Evolutionary conservation across 2,113 vertebrate species (phyloP).

Genomic region (Hippoglossus stenolepis): DNA sequence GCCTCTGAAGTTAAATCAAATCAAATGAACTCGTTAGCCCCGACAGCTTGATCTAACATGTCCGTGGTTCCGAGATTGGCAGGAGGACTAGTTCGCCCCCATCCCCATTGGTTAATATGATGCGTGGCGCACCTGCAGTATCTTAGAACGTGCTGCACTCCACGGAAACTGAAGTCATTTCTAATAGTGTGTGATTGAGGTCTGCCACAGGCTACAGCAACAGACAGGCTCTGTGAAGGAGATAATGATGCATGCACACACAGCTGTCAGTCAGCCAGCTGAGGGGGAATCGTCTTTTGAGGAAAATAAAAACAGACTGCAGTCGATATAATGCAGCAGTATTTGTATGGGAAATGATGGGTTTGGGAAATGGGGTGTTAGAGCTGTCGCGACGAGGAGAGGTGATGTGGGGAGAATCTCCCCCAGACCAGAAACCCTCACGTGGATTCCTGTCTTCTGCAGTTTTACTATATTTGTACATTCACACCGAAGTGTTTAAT

Average conservation of each 20-base stretch:
- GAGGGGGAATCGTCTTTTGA: slow-evolving; percentile 66
- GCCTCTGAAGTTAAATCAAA: slow-evolving; percentile 11
- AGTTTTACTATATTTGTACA: background rate
- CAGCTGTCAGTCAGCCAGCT: slow-evolving; percentile 74
- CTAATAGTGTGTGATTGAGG: slow-evolving; percentile 69
- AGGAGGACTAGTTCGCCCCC: slow-evolving; percentile 25
- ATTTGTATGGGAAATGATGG: slow-evolving; percentile 71
- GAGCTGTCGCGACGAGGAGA: slow-evolving; percentile 40
- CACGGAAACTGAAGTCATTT: slow-evolving; percentile 58
- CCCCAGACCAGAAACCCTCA: slow-evolving; percentile 22
- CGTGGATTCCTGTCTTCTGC: slow-evolving; percentile 22
- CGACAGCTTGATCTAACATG: slow-evolving; percentile 23
- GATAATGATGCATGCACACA: slow-evolving; percentile 77
- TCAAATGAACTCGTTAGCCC: slow-evolving; percentile 37
- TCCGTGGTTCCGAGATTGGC: slow-evolving; percentile 11
- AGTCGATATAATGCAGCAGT: slow-evolving; percentile 57
- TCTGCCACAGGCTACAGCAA: slow-evolving; percentile 72
- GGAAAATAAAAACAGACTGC: slow-evolving; percentile 71
- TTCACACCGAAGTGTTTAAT: background rate
- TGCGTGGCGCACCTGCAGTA: slow-evolving; percentile 49
- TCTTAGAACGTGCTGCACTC: slow-evolving; percentile 24
- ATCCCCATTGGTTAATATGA: slow-evolving; percentile 23
- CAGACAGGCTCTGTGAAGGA: slow-evolving; percentile 72
- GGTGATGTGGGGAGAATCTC: slow-evolving; percentile 37
- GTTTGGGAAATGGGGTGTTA: slow-evolving; percentile 62